Evolutionary conservation across 2,888 invertebrate genomes (phyloP).

Genomic region (Liopterus haemorrhoidalis): DNA sequence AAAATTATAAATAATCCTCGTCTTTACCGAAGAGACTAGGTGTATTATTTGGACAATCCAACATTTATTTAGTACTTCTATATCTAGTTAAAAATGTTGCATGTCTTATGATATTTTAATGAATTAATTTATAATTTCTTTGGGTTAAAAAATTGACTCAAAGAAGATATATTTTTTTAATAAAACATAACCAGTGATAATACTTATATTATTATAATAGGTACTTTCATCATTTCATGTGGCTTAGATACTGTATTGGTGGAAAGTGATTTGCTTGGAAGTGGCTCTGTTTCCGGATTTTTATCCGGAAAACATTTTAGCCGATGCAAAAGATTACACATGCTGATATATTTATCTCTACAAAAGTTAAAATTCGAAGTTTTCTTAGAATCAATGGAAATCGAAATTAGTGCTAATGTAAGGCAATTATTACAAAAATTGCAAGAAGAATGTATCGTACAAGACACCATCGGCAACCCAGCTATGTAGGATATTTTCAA

Average conservation of each 20-base stretch:
- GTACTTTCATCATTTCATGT: neutral
- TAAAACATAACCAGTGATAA: too few relatives aligned
- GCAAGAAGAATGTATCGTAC: conserved; percentile 14
- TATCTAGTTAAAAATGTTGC: too few relatives aligned
- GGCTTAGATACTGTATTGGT: conserved; percentile 1
- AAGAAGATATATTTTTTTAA: too few relatives aligned
- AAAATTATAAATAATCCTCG: too few relatives aligned
- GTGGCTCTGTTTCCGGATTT: conserved; percentile 19
- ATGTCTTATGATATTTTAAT: too few relatives aligned
- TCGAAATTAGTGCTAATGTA: conserved; percentile 6
- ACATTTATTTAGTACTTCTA: too few relatives aligned
- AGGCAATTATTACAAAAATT: conserved; percentile 22
- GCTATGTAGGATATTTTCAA: conserved; percentile 24
- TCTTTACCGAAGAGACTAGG: too few relatives aligned
- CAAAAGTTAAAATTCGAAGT: conserved; percentile 8
- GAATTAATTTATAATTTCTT: too few relatives aligned
- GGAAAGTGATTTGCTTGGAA: conserved; percentile 13
- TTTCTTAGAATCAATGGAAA: neutral
- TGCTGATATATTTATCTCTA: conserved; percentile 16
- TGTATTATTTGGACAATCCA: too few relatives aligned
- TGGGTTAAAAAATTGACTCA: too few relatives aligned
- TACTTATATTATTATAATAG: too few relatives aligned
- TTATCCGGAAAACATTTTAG: conserved; percentile 23
- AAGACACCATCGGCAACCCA: conserved; percentile 24
- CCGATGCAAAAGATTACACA: conserved; percentile 22